Percentiles rank a stretch among this genome's conserved stretches.
Evolutionary conservation across 2,797 vertebrate species (phyloP).

Genomic region (Tiaroga cobitis): DNA sequence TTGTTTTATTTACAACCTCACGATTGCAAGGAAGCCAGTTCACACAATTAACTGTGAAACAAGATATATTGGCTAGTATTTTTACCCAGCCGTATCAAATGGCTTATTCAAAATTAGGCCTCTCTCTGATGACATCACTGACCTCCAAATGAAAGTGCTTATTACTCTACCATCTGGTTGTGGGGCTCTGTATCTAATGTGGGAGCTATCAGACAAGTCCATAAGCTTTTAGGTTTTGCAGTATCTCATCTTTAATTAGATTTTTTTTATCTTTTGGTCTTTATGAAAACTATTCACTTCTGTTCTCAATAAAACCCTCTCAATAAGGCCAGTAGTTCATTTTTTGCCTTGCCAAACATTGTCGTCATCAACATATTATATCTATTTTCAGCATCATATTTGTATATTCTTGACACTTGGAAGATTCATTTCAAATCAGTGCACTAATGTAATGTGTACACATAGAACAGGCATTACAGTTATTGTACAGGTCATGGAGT

Average conservation of each 20-base stretch:
- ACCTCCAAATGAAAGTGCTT: slow-evolving; percentile 4
- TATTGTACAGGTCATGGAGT: background rate
- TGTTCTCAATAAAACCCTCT: background rate
- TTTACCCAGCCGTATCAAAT: slow-evolving; percentile 3
- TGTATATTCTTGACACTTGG: background rate
- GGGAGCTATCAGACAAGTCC: background rate
- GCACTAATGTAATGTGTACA: background rate
- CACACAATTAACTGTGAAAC: slow-evolving; percentile 5
- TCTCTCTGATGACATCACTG: slow-evolving; percentile 3
- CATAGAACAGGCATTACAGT: background rate
- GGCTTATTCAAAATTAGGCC: background rate
- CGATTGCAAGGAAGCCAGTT: background rate
- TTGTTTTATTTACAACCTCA: background rate
- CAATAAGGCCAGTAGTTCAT: background rate
- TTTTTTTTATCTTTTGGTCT: too few species aligned
- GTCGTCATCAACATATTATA: background rate
- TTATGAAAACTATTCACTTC: background rate
- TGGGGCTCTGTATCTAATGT: background rate
- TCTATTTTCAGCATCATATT: background rate
- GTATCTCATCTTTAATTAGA: background rate
- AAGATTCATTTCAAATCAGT: background rate
- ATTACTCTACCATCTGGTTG: slow-evolving; percentile 14
- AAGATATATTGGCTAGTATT: background rate
- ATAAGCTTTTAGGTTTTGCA: background rate
- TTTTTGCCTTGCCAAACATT: background rate